Base-by-base conservation (phyloP, 2,888 invertebrate genomes). In the Adelphocoris suturalis region DNA sequence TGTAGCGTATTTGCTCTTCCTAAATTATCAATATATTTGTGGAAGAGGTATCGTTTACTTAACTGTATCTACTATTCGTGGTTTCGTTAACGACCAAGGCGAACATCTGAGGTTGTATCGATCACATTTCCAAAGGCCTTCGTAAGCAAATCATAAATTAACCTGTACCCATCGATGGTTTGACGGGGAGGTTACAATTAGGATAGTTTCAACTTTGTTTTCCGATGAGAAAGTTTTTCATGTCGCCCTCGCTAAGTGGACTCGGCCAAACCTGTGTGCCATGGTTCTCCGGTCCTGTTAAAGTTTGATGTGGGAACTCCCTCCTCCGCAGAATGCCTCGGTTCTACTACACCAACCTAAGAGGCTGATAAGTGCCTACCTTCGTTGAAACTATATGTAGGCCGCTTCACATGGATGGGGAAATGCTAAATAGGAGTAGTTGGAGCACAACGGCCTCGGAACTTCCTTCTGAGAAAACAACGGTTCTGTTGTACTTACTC, bases 341-440 rank as follows among this genome's bases (percentile, higher is more conserved):
- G 1, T 68, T 68, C 68, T 37, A 37, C 37, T 68, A 9, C 19
- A 12, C 23, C 68, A 12, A 11, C 23, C 23, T 23, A 68, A 68
- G 68, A 23, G 68, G 68, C 68, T 27, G 23, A 23, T 68, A 78
- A 47, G 46, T 78, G 78, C 46, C 78, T 19, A 28, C 11, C 28
- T 78, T 47, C 46, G 14, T 78, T n/a, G 46, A 16, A 16, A 16
- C 46, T 78, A 19, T 19, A 75, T 78, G 78, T 78, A 78, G 78
- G 46, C 78, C 78, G 37, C 78, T 28, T 78, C 78, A 78, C 78
- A 78, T 78, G 78, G 78, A 47, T 19, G 78, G 78, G 78, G 78
- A 78, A 78, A 78, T 78, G 78, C 78, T 78, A 78, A 37, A 78
- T 78, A 46, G 78, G 28, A 78, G 78, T 78, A 78, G 78, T 78